These are phyloP conservation scores for Tetropium fuscum DNA, from an alignment of 2,888 invertebrate species.

Conservation along the genomic window DNA sequence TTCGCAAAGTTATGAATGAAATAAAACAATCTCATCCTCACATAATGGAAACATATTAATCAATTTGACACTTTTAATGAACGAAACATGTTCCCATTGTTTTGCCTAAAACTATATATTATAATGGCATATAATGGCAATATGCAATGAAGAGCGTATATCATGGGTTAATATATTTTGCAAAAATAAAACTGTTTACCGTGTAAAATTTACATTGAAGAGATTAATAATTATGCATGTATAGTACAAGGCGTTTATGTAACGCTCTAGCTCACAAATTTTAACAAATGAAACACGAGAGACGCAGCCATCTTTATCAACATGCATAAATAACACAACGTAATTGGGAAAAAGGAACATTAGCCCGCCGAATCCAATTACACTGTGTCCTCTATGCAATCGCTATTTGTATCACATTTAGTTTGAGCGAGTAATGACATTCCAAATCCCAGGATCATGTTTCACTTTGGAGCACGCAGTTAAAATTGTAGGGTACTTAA, in stretches of 20 bases:
- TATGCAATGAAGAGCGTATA: conserved; percentile 31
- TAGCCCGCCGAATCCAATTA: conserved; percentile 14
- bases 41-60: conserved; percentile 36
- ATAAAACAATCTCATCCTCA: neutral
- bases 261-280: conserved; percentile 17
- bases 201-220: conserved; percentile 39
- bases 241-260: conserved; percentile 26
- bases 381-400: conserved; percentile 7
- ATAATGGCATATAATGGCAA: conserved; percentile 38
- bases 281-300: conserved; percentile 28
- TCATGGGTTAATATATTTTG: conserved; percentile 29
- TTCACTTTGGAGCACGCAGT: too few species aligned
- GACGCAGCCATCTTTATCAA: conserved; percentile 28
- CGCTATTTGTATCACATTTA: conserved; percentile 16
- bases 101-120: conserved; percentile 38
- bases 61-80: conserved; percentile 48
- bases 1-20: neutral
- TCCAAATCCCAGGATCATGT: neutral
- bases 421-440: conserved; percentile 1
- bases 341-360: conserved; percentile 18
- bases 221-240: conserved; percentile 46
- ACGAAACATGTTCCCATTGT: conserved; percentile 50
- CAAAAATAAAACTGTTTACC: conserved; percentile 37
- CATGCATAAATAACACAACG: conserved; percentile 20
- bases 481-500: too few species aligned